Base-by-base conservation (phyloP, 2,888 invertebrate genomes). In the Piscicola geometra region DNA sequence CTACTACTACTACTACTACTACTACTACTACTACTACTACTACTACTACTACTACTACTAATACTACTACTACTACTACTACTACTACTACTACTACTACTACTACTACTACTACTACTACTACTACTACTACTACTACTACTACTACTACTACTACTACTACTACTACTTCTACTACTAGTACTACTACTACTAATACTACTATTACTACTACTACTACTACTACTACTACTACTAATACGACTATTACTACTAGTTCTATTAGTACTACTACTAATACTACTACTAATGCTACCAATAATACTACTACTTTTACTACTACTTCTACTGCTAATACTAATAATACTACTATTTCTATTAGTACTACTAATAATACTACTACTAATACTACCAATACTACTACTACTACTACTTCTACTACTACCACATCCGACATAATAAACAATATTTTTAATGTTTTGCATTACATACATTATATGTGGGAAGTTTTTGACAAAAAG, bases 241-340 rank as follows among this genome's bases (percentile, higher is more conserved):
- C 2, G 1, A 21, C 28, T 5, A 66, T 66, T 66, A 66, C 28
- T 66, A 66, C 28, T 66, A 66, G n/a, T 5, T 18, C 28, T 66
- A 66, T 66, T 66, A 66, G n/a, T 66, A 66, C 9, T 66, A 66
- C 28, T 66, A 66, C 28, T 66, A 25, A 2, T 25, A 66, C 28
- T 66, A 66, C 28, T 66, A 66, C 28, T 66, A 66, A 28, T 66
- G 2, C 28, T 66, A 5, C 28, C 28, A 5, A 28, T 66, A 66
- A 28, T 66, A 66, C 28, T 66, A 66, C 28, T 66, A 66, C 28
- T 66, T 28, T 66, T 66, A 66, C 28, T 66, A 66, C 1, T 67
- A 67, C 32, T 67, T 9, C 15, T 41, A 41, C 15, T 41, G 15
- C 15, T 41, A 41, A 9, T 41, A 41, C 15, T 41, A 41, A 9